These are phyloP conservation scores for Ephialtes manifestator DNA, from an alignment of 2,888 invertebrate genomes.

Conservation along the genomic window DNA sequence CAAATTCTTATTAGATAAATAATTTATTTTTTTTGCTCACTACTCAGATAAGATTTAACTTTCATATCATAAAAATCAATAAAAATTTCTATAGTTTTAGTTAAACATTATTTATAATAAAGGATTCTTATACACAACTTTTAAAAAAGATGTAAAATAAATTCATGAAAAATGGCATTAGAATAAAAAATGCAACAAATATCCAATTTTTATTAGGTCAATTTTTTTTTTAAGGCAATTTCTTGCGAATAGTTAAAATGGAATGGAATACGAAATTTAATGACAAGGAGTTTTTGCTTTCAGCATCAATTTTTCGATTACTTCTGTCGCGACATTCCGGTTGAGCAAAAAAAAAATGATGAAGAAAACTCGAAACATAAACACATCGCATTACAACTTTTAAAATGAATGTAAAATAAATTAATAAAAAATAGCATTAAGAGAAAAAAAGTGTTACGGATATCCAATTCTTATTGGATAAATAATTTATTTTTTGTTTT, in stretches of 20 bases:
- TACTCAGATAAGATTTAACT: background rate
- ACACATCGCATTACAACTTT: background rate
- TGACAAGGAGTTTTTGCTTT: background rate
- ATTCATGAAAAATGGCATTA: background rate
- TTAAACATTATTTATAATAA: background rate
- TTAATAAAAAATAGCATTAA: background rate
- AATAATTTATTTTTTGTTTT: background rate
- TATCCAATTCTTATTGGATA: background rate
- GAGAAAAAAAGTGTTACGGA: background rate
- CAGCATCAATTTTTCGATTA: background rate
- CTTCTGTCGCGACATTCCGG: conserved; percentile 4
- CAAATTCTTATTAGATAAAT: background rate
- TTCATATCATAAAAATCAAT: background rate
- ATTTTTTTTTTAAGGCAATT: too few species aligned
- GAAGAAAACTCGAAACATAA: conserved; percentile 28
- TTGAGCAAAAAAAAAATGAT: background rate
- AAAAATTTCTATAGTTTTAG: background rate
- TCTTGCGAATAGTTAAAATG: too few species aligned
- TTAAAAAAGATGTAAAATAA: too few species aligned
- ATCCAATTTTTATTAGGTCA: background rate
- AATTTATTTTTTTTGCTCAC: too few species aligned
- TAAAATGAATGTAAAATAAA: too few species aligned
- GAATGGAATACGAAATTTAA: too few species aligned
- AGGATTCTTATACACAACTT: too few species aligned
- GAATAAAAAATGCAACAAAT: background rate